Base-by-base conservation (phyloP, 2,113 vertebrate species). In the Candoia aspera region DNA sequence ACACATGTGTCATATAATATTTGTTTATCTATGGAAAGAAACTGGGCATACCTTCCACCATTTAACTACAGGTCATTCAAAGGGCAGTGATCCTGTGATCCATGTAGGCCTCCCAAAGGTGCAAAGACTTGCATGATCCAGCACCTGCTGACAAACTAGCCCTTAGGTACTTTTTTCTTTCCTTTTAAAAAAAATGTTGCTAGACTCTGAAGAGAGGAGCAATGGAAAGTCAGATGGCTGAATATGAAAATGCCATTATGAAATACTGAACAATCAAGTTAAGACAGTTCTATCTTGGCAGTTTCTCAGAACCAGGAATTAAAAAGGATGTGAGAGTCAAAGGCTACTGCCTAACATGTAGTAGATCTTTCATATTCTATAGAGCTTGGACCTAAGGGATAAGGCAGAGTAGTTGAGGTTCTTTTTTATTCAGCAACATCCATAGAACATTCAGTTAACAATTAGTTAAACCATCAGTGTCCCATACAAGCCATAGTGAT, bases 101-200 rank as follows among this genome's bases (percentile, higher is more conserved):
- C 98, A 97, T 97, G 97, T 91, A 96, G 95, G 96, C 97, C 97
- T 98, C 98, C 98, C 96, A 95, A 98, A 97, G 97, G 97, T 97
- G 97, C 97, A 97, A 98, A 98, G 98, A 98, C 97, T 97, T 96
- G 96, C 98, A 98, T 99, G 98, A 99, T 98, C 98, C 98, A 98
- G 97, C 98, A 99, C 99, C 98, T 99, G 98, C 99, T 99, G 99
- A 95, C 98, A 98, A 96, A 97, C 98, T 98, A 97, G 98, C 98
- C 98, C 98, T 98, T 97, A 98, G 97, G 98, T 98, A 98, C 97
- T 97, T 98, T 96, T 87, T 8, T 4, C 23, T 26, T 8, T 15
- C 23, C 68, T 92, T 93, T 96, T 95, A 92, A 90, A 97, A 97
- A 87, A 97, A 97, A 97, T 98, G 98, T 98, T 97, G 97, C 96